Base-by-base conservation (phyloP, 2,113 vertebrate genomes). In the Passer domesticus region DNA sequence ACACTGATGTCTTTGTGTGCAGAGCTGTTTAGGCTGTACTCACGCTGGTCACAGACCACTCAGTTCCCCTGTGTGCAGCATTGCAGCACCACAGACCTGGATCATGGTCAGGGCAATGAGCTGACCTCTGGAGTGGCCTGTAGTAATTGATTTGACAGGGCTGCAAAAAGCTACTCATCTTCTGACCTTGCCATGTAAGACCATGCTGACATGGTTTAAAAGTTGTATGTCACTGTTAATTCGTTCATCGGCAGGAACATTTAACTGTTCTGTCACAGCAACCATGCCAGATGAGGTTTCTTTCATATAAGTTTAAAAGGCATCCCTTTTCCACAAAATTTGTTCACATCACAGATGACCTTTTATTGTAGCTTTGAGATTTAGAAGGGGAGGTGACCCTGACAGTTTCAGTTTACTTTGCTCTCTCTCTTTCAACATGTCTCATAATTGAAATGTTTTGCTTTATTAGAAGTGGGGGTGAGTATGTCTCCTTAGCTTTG, bases 61-160 rank as follows among this genome's bases (percentile, higher is more conserved):
- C 37, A 4, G 7, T 5, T 84, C 9, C 35, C 37, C 28, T 1
- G 0, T 7, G 27, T 12, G 39, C 27, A 37, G 7, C 7, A 0
- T 10, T 62, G 50, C 59, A 73, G 49, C 35, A 15, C 23, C 35
- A 17, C 25, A 76, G 78, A 49, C 37, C 46, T 13, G 58, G 22
- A 55, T 17, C 59, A 10, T 3, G 19, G 67, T 2, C 12, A 96
- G 88, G 59, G 59, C 60, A 92, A 25, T 0, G 7, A 91, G 39
- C 0, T 86, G 90, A 90, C 75, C 72, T 92, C 76, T 77, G 72
- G 69, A 74, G 50, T 31, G 28, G n/a, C 49, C 41, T 53, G 20
- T 1, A 44, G 75, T 83, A 96, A 94, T 94, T 87, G 88, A 88
- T 93, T 74, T 67, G 72, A 63, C 88, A 81, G 55, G 3, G 30